Conservation (phyloP, 2,888 invertebrate species). For the Protophormia terraenovae region DNA sequence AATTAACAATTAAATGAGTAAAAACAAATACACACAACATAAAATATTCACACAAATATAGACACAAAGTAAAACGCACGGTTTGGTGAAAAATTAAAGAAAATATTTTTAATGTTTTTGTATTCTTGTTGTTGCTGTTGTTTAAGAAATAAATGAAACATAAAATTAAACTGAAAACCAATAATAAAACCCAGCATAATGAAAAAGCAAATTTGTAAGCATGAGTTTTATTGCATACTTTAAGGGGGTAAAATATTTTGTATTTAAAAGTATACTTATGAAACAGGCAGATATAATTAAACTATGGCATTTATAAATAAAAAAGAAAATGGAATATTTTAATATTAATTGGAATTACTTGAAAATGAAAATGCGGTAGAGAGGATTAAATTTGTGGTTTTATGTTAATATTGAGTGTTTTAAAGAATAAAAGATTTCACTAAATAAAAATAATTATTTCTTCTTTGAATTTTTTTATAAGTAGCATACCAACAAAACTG, state of each 20-base stretch:
- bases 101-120: neutral
- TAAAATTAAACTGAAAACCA: constrained; percentile 10
- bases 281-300: too few relatives aligned
- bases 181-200: neutral
- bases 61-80: neutral
- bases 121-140: neutral
- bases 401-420: too few relatives aligned
- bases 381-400: too few relatives aligned
- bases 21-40: neutral
- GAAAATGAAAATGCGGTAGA: too few relatives aligned
- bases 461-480: too few relatives aligned
- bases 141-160: neutral
- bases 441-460: too few relatives aligned
- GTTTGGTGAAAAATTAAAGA: neutral
- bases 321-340: too few relatives aligned
- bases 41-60: neutral
- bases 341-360: too few relatives aligned
- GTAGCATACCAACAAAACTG: too few relatives aligned
- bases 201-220: neutral
- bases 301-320: too few relatives aligned
- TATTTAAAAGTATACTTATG: neutral
- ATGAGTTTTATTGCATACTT: neutral
- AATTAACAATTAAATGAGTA: constrained; percentile 32
- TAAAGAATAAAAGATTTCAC: too few relatives aligned
- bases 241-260: neutral